Evolutionary conservation across 2,797 vertebrate species (phyloP), one percentile per base, ranked within the genome.

Genomic region (Protosalanx chinensis): DNA sequence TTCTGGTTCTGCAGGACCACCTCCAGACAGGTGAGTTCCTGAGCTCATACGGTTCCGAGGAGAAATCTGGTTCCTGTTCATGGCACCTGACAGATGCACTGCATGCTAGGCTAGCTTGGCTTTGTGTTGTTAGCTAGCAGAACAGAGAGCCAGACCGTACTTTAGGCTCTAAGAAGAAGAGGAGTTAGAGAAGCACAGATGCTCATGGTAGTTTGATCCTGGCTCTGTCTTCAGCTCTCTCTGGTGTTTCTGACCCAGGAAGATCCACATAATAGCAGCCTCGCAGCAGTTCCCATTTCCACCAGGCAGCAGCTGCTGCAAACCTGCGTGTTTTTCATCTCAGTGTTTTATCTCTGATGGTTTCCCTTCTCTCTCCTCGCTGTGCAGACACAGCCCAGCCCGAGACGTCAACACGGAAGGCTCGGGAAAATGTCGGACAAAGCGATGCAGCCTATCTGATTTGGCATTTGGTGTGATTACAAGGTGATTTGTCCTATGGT

Each of bases 371-470:
- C 15, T 27, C 29, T 3, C 60, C 60, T 62, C 29, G 27, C 60
- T 62, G 23, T 30, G 37, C 37, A 41, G 37, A 41, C 37, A 7
- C 6, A 41, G 37, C 37, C 8, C 37, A 41, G 37, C 37, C 37
- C 37, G 12, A 12, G 37, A 7, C 37, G 8, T 41, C 37, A 41
- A 41, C 23, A 78, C 33, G 16, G 16, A 63, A 72, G 30, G 29
- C 20, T 60, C 15, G 10, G 59, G 57, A 72, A 32, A 77, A 68
- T 77, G 64, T 61, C 32, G 30, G 63, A 71, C 68, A 69, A 71
- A 58, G 70, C 71, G 7, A 53, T 53, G 5, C 51, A 16, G 51
- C 51, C 51, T 18, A 53, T 53, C 18, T 41, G 37, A 41, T 41
- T 10, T 41, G 37, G 37, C 37, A 41, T 41, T 41, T 41, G 37